Conservation (phyloP, 2,888 invertebrate species). For the Orchesellides sinensis region DNA sequence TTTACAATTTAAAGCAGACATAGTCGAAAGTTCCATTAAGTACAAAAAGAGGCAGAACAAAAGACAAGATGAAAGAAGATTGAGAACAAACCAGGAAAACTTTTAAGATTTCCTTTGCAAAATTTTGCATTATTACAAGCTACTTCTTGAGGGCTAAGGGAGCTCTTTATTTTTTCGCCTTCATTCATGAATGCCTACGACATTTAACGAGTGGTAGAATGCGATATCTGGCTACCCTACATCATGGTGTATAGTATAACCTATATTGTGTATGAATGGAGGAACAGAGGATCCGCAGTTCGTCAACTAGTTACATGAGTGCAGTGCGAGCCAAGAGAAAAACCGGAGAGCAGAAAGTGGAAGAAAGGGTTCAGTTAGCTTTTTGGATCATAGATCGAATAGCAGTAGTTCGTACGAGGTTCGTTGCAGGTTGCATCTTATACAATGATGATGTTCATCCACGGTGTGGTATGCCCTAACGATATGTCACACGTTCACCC, state of each 20-base stretch:
- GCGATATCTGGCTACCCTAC: background rate
- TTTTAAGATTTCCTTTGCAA: too few relatives aligned
- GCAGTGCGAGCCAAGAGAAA: constrained; percentile 62
- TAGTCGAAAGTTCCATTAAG: too few relatives aligned
- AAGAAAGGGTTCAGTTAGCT: constrained; percentile 66
- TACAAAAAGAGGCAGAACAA: too few relatives aligned
- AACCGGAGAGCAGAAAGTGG: constrained; percentile 34
- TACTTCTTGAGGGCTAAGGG: background rate
- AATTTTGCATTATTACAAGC: too few relatives aligned
- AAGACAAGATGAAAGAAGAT: too few relatives aligned
- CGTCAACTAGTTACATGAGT: constrained; percentile 62
- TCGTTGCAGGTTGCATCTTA: constrained; percentile 40
- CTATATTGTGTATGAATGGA: constrained; percentile 14
- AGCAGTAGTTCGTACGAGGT: constrained; percentile 61
- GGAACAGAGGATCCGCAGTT: constrained; percentile 60
- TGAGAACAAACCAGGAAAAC: too few relatives aligned
- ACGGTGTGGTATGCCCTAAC: background rate
- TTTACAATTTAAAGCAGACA: too few relatives aligned
- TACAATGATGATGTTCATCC: too few relatives aligned
- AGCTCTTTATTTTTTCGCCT: background rate
- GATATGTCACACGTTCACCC: background rate
- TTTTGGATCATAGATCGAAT: constrained; percentile 73
- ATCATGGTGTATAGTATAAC: background rate
- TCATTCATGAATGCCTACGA: background rate
- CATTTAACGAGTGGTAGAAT: background rate